Evolutionary conservation across 2,888 invertebrate genomes (phyloP).

Genomic region (Catocala fraxini): DNA sequence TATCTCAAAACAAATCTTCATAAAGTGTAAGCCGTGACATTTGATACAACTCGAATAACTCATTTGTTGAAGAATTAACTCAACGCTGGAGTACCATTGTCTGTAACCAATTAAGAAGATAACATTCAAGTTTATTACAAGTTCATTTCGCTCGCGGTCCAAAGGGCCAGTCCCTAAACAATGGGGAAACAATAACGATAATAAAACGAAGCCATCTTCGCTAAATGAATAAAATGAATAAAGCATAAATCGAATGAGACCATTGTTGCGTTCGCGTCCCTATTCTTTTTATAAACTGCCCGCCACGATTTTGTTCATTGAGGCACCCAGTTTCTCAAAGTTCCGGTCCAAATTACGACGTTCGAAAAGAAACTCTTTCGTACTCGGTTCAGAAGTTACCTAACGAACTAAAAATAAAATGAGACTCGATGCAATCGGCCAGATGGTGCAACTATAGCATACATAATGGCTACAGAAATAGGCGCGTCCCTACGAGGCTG

Average conservation of each 20-base stretch:
- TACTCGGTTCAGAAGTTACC: conserved; percentile 57
- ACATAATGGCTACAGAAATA: conserved; percentile 47
- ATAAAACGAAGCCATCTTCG: conserved; percentile 59
- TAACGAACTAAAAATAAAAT: conserved; percentile 70
- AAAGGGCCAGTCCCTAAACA: conserved; percentile 54
- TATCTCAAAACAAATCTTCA: neutral
- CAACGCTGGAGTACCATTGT: conserved; percentile 14
- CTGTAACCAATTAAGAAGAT: conserved; percentile 48
- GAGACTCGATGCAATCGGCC: conserved; percentile 58
- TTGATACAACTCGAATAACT: conserved; percentile 6
- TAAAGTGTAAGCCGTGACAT: neutral
- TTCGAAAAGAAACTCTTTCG: conserved; percentile 65
- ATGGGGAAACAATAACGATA: conserved; percentile 64
- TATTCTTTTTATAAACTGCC: conserved; percentile 71
- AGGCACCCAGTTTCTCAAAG: conserved; percentile 62
- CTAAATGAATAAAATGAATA: conserved; percentile 60
- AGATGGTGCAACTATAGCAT: conserved; percentile 46
- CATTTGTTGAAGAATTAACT: conserved; percentile 12
- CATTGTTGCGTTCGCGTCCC: conserved; percentile 63
- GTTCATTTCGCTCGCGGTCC: conserved; percentile 47
- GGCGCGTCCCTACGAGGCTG: conserved; percentile 38
- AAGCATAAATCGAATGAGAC: conserved; percentile 74
- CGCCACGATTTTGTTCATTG: conserved; percentile 66
- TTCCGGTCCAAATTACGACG: conserved; percentile 72
- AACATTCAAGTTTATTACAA: conserved; percentile 47